Evolutionary conservation across 2,888 invertebrate species (phyloP), one percentile per base, ranked within the genome.

Genomic region (Blastobasis lacticolella): DNA sequence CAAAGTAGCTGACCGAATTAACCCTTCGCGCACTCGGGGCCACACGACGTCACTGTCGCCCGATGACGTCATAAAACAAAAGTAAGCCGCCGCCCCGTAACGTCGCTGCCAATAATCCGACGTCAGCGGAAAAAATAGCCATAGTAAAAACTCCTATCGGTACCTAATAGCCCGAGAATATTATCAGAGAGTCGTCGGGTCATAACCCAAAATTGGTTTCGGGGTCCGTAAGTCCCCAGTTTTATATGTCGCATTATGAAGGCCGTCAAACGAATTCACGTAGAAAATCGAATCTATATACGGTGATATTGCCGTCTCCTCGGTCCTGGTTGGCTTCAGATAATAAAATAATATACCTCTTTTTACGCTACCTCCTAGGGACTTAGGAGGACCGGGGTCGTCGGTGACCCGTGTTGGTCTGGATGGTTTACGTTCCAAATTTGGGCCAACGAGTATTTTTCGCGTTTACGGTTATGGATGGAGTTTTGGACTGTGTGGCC

Each of bases 261-360:
- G 87, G 88, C 88, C 89, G 89, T 89, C 89, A 89, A 89, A 89
- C 86, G 89, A 89, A 88, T 89, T 89, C 89, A 88, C 88, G 87
- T 88, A 89, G 89, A 89, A 89, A 89, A 89, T 89, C 89, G 89
- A 89, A 89, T 89, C 89, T 88, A 88, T 89, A 89, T 88, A 88
- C 87, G 87, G 82, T 77, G 83, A 82, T 87, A 84, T 84, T 82
- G 81, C 78, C 76, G 81, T 73, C 82, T 76, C 23, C 73, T 72
- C 71, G 71, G 78, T 72, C 75, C 78, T 84, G 85, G 79, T 78
- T 84, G 82, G 71, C 71, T 81, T 64, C 66, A 80, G 87, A 88
- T 88, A 88, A 87, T 88, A 88, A 87, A 88, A 88, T 88, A 85
- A 87, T 88, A 85, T 83, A 85, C 81, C 78, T 81, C 75, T 77